phyloP scores from a whole-genome alignment of 1,140 invertebrate species.

The Achroia grisella region DNA sequence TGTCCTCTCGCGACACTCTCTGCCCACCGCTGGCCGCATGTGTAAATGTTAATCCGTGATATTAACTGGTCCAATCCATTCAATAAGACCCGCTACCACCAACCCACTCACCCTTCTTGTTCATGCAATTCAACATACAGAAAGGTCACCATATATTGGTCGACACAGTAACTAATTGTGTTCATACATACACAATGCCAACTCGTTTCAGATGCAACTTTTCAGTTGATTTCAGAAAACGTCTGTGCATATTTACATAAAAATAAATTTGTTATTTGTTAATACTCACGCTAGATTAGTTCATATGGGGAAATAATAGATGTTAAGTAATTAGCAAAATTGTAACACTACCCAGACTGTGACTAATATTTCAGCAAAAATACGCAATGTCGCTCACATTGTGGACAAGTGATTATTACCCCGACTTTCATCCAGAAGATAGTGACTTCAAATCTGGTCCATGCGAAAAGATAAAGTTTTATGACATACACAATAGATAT shows the following conservation, averaged over 20 bases:
- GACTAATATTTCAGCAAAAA: too few species aligned
- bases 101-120: neutral
- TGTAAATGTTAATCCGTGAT: conserved; percentile 52
- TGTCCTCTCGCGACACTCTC: conserved; percentile 40
- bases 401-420: too few species aligned
- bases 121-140: neutral
- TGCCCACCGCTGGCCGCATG: conserved; percentile 52
- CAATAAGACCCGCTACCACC: neutral
- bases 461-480: too few species aligned
- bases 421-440: too few species aligned
- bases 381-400: too few species aligned
- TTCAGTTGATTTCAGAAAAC: conserved; percentile 27
- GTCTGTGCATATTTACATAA: conserved; percentile 18
- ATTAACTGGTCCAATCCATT: conserved; percentile 19
- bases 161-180: neutral
- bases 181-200: conserved; percentile 1
- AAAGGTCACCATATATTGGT: neutral
- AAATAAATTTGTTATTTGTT: too few species aligned
- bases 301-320: too few species aligned
- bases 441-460: too few species aligned
- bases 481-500: too few species aligned
- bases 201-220: conserved; percentile 24
- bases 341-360: too few species aligned
- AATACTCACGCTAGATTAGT: too few species aligned
- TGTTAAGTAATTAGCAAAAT: too few species aligned